Conservation (phyloP, 1,140 invertebrate genomes). For the Bradysia coprophila region DNA sequence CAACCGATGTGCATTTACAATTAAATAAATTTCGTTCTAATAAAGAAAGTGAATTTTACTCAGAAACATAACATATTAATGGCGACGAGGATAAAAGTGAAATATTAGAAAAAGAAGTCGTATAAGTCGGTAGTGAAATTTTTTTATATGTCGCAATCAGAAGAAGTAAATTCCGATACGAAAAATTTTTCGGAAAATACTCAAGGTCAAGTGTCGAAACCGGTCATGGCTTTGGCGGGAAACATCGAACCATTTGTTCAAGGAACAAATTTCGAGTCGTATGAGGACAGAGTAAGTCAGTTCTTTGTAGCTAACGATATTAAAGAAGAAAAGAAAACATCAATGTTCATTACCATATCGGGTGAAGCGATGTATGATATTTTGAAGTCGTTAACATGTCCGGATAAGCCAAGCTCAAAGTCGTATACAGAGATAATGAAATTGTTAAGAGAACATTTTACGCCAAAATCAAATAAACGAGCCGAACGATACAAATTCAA, state of each 20-base stretch:
- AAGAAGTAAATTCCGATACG: too few species aligned
- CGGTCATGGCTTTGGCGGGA: too few species aligned
- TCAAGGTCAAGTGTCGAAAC: too few species aligned
- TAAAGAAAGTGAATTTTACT: too few species aligned
- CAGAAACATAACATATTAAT: too few species aligned
- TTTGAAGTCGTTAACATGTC: conserved; percentile 10
- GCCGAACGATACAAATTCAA: conserved; percentile 13
- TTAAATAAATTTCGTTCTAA: too few species aligned
- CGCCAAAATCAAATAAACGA: conserved; percentile 9
- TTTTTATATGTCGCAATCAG: too few species aligned
- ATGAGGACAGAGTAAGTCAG: conserved; percentile 11
- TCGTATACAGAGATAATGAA: conserved; percentile 8
- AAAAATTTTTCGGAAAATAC: too few species aligned
- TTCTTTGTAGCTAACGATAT: conserved; percentile 12
- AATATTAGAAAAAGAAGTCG: too few species aligned
- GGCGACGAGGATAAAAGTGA: too few species aligned
- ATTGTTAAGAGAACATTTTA: conserved; percentile 10
- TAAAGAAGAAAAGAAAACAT: conserved; percentile 4
- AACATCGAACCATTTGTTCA: not conserved
- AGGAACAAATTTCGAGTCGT: conserved; percentile 5
- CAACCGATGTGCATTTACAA: too few species aligned
- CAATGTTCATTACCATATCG: conserved; percentile 11
- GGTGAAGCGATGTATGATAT: conserved; percentile 11
- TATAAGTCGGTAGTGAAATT: too few species aligned
- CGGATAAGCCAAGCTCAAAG: conserved; percentile 8